Conservation (phyloP, 2,888 invertebrate species). For the Ennomos fuscantarius region DNA sequence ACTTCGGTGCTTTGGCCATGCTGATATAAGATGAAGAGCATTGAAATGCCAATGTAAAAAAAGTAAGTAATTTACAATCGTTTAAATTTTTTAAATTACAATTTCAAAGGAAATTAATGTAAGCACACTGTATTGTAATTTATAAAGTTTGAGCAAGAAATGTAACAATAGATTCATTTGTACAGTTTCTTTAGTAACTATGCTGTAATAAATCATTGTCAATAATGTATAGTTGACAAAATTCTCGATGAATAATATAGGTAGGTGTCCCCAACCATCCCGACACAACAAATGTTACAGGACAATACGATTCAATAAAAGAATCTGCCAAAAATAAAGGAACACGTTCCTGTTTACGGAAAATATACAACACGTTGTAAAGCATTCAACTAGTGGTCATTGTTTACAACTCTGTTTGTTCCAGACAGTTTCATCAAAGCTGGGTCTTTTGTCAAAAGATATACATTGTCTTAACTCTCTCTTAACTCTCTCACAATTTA, state of each 20-base stretch:
- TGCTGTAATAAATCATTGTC: conserved; percentile 72
- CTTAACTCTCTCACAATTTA: conserved; percentile 47
- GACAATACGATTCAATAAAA: conserved; percentile 55
- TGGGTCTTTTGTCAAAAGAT: conserved; percentile 47
- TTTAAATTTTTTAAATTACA: conserved; percentile 5
- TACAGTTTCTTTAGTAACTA: conserved; percentile 41
- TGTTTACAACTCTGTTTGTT: conserved; percentile 61
- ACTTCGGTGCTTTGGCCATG: conserved; percentile 81
- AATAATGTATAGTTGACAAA: conserved; percentile 67
- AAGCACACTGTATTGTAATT: conserved; percentile 22
- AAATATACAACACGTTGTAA: conserved; percentile 68
- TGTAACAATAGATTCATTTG: conserved; percentile 42
- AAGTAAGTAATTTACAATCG: conserved; percentile 26
- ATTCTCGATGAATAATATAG: conserved; percentile 49
- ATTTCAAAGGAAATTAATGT: not conserved
- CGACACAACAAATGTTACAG: conserved; percentile 57
- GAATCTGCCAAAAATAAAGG: conserved; percentile 58
- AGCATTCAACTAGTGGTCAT: conserved; percentile 62
- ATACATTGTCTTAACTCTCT: conserved; percentile 52
- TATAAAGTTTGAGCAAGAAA: conserved; percentile 10
- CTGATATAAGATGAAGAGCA: conserved; percentile 46
- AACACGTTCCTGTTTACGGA: conserved; percentile 64
- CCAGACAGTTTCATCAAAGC: conserved; percentile 46
- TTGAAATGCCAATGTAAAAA: conserved; percentile 9
- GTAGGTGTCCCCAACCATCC: conserved; percentile 49